Percentiles rank a stretch among this genome's conserved stretches.
These are phyloP conservation scores for Thalpophila matura DNA, from an alignment of 2,888 invertebrate genomes.

Conservation along the genomic window DNA sequence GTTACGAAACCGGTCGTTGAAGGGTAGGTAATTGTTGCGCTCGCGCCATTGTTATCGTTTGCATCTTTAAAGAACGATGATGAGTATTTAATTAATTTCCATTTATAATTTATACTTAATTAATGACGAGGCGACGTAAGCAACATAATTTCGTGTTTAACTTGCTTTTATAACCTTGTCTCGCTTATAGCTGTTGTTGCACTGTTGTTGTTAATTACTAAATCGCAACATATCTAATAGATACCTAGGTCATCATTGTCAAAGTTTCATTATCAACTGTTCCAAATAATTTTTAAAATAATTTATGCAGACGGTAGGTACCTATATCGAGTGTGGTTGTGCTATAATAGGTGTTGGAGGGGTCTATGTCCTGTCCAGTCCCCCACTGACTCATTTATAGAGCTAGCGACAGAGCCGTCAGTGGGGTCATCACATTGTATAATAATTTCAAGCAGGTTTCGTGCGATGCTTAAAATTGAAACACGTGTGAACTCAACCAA, in stretches of 20 bases:
- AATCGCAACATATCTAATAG: too few relatives aligned
- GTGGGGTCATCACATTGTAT: background rate
- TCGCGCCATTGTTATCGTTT: conserved; percentile 33
- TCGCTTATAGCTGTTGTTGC: too few relatives aligned
- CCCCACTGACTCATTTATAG: conserved; percentile 29
- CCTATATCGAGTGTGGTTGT: too few relatives aligned
- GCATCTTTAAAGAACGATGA: conserved; percentile 5
- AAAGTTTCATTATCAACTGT: too few relatives aligned
- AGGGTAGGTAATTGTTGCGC: conserved; percentile 27
- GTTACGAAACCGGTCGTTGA: conserved; percentile 28
- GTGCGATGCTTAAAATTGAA: background rate
- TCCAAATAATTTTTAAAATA: too few relatives aligned
- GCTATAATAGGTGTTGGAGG: background rate
- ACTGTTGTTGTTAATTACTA: too few relatives aligned
- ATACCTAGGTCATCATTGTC: too few relatives aligned
- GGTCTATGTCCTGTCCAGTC: conserved; percentile 7
- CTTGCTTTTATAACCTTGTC: too few relatives aligned
- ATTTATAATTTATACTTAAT: conserved; percentile 3
- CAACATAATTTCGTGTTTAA: background rate
- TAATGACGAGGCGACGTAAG: background rate
- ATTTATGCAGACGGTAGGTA: too few relatives aligned
- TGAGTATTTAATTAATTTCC: conserved; percentile 3
- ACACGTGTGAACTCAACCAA: too few relatives aligned
- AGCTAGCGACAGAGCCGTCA: conserved; percentile 16
- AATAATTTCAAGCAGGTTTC: background rate